Conservation (phyloP, 1,140 invertebrate species). For the Euura lappo region DNA sequence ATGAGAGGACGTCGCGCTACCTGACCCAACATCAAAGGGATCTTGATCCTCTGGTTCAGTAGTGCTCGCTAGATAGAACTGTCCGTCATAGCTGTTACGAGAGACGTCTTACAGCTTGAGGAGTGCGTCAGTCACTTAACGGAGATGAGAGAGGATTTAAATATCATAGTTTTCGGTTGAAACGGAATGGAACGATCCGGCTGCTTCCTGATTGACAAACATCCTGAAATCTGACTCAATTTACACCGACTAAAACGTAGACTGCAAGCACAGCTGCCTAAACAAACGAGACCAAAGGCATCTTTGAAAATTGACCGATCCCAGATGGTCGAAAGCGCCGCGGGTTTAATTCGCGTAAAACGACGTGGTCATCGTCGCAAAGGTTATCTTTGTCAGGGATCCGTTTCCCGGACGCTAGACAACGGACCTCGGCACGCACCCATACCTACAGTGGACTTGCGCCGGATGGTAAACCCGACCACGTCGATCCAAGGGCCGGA, state of each 20-base stretch:
- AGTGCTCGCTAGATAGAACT: neutral
- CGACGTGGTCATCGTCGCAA: neutral
- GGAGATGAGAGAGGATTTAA: neutral
- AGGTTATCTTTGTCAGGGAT: neutral
- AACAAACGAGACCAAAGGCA: constrained; percentile 13
- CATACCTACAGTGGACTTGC: neutral
- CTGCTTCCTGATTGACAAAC: constrained; percentile 33
- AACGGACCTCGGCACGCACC: neutral
- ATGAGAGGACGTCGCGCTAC: neutral
- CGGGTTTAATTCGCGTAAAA: neutral
- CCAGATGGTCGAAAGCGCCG: too few relatives aligned
- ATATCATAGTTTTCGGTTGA: constrained; percentile 4
- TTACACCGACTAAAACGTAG: constrained; percentile 27
- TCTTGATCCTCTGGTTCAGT: constrained; percentile 2
- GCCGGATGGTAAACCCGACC: too few relatives aligned
- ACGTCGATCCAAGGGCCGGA: neutral
- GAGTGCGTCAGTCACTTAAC: neutral
- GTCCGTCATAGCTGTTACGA: constrained; percentile 1
- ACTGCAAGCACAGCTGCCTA: constrained; percentile 14
- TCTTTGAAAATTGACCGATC: constrained; percentile 11
- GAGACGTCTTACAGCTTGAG: neutral
- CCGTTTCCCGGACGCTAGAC: neutral
- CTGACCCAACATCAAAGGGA: neutral
- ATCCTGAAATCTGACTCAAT: constrained; percentile 31
- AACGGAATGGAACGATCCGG: neutral